Evolutionary conservation across 2,797 vertebrate genomes (phyloP).

Genomic region (Philypnodon macrostomus): DNA sequence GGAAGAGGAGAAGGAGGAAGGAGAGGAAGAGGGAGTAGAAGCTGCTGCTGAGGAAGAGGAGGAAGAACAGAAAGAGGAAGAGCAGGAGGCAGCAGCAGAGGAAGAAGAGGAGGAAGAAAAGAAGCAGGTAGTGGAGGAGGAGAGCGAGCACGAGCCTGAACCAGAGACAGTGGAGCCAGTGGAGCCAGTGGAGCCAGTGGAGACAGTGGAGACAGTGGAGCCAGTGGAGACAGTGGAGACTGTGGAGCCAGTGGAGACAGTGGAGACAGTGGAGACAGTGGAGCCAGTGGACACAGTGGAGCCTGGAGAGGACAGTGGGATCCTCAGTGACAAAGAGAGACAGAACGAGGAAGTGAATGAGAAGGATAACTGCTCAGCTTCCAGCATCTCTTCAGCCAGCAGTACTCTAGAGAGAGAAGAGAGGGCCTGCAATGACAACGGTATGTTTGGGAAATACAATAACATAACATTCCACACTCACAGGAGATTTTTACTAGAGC

Average conservation of each 20-base stretch:
- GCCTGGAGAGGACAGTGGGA: constrained; percentile 81
- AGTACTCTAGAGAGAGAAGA: constrained; percentile 94
- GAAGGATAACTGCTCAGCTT: constrained; percentile 94
- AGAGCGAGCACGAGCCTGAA: constrained; percentile 30
- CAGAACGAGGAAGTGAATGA: constrained; percentile 95
- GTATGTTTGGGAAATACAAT: constrained; percentile 67
- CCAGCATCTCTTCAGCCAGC: constrained; percentile 94
- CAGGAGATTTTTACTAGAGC: no score
- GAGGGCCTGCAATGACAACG: constrained; percentile 79
- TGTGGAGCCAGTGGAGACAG: background rate
- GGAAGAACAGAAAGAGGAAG: constrained; percentile 41
- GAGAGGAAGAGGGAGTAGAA: constrained; percentile 44
- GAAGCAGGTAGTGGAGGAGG: constrained; percentile 32
- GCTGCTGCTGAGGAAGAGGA: no score
- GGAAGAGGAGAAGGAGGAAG: constrained; percentile 21
- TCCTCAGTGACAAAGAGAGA: constrained; percentile 93
- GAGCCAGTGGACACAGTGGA: constrained; percentile 56
- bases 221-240: constrained; percentile 29
- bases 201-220: constrained; percentile 40
- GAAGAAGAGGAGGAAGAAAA: constrained; percentile 16
- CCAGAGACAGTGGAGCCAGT: constrained; percentile 51
- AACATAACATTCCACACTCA: no score
- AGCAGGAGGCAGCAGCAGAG: constrained; percentile 35
- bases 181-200: constrained; percentile 51
- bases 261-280: constrained; percentile 13